These are phyloP conservation scores for Psilopogon haemacephalus DNA, from an alignment of 2,113 vertebrate genomes.

Conservation along the genomic window DNA sequence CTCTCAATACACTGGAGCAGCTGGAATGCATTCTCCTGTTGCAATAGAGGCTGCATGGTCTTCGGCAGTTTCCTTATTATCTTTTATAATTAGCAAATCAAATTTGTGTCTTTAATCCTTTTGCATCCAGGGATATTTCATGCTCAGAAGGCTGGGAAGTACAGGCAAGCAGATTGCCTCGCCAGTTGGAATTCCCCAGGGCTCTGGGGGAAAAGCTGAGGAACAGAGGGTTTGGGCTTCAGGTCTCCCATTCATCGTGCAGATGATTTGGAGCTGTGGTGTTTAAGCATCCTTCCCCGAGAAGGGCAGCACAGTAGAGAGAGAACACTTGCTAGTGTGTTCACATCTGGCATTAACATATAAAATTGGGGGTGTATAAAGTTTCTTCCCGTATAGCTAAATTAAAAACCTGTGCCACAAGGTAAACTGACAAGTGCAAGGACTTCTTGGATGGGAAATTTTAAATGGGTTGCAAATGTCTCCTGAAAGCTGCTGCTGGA, in stretches of 20 bases:
- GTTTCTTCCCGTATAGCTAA: constrained; percentile 36
- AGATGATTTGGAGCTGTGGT: not conserved
- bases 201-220: not conserved
- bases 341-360: constrained; percentile 59
- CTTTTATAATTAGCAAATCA: constrained; percentile 36
- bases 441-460: constrained; percentile 53
- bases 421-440: constrained; percentile 61
- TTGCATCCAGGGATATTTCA: not conserved
- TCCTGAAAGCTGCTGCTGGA: constrained; percentile 8
- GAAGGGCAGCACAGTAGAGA: not conserved
- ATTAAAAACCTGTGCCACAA: constrained; percentile 64
- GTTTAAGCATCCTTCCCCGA: not conserved
- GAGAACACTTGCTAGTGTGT: not conserved
- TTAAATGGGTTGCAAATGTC: constrained; percentile 56
- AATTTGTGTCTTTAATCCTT: constrained; percentile 24
- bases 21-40: not conserved
- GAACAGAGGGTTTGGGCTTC: not conserved
- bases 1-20: not conserved
- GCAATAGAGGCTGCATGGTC: not conserved
- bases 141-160: not conserved
- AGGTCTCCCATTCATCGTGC: not conserved
- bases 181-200: not conserved
- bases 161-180: not conserved
- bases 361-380: constrained; percentile 50
- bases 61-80: not conserved